Evolutionary conservation across 2,113 vertebrate species (phyloP).

Genomic region (Protobothrops flavoviridis): DNA sequence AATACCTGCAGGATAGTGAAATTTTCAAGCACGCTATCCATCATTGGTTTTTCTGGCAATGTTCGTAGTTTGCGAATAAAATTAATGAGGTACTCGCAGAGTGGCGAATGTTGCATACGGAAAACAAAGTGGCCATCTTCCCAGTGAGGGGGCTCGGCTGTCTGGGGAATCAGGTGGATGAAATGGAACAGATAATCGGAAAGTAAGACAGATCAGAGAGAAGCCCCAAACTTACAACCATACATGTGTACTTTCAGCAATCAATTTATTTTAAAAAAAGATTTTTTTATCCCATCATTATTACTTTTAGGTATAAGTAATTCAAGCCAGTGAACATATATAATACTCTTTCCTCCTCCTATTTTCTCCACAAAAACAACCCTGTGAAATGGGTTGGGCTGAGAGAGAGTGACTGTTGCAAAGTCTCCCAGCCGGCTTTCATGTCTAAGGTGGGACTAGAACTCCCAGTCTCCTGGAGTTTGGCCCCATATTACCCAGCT

Average conservation of each 20-base stretch:
- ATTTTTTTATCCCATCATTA: not conserved
- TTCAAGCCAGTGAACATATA: not conserved
- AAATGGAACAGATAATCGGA: not conserved
- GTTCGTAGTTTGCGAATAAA: constrained; percentile 71
- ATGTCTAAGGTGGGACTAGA: not conserved
- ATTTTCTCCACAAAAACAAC: not conserved
- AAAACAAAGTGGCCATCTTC: constrained; percentile 70
- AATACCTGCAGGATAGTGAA: constrained; percentile 73
- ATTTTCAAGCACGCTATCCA: constrained; percentile 72
- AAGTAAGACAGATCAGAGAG: not conserved
- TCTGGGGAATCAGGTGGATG: not conserved
- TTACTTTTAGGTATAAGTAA: not conserved
- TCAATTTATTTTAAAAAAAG: not conserved
- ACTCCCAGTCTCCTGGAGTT: not conserved
- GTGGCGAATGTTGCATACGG: constrained; percentile 69
- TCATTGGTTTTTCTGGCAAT: constrained; percentile 65
- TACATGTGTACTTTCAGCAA: not conserved
- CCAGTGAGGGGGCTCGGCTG: constrained; percentile 67
- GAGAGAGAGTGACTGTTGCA: not conserved
- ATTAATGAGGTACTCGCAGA: constrained; percentile 74
- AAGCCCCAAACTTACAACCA: not conserved
- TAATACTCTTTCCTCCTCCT: not conserved
- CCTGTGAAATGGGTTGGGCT: not conserved
- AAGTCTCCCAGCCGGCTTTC: not conserved
- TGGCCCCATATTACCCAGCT: not conserved